Evolutionary conservation across 37 sponge, comb jelly and placozoan species (phyloP).

Genomic region (Amphimedon queenslandica): DNA sequence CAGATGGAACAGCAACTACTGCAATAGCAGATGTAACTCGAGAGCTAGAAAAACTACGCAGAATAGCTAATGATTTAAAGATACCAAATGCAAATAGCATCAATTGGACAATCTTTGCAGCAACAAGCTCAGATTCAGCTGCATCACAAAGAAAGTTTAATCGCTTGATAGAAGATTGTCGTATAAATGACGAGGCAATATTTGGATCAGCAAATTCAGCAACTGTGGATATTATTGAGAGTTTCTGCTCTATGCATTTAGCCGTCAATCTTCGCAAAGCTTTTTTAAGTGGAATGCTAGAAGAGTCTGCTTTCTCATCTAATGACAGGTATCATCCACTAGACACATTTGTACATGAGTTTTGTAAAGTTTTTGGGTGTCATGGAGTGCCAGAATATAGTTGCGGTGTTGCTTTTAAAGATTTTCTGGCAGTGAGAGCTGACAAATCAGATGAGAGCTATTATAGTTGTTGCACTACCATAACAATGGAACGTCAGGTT

Average conservation of each 20-base stretch:
- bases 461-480: neutral
- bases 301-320: neutral
- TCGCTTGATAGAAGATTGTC: conserved; percentile 11
- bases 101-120: conserved; percentile 25
- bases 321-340: neutral
- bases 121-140: conserved; percentile 27
- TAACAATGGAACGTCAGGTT: conserved; percentile 30
- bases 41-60: conserved; percentile 19
- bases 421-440: conserved; percentile 12
- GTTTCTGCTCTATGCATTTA: conserved; percentile 49
- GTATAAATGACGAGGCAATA: conserved; percentile 13
- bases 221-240: conserved; percentile 20
- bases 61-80: conserved; percentile 3
- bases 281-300: conserved; percentile 13
- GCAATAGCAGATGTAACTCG: conserved; percentile 13
- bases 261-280: conserved; percentile 41
- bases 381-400: conserved; percentile 53
- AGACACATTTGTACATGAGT: conserved; percentile 38
- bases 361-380: conserved; percentile 36
- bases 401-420: conserved; percentile 18
- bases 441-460: conserved; percentile 1
- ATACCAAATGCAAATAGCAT: conserved; percentile 28
- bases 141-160: conserved; percentile 27
- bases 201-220: conserved; percentile 19
- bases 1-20: conserved; percentile 28